These are phyloP conservation scores for Misgurnus mizolepis DNA, from an alignment of 2,113 vertebrate genomes.

Conservation along the genomic window DNA sequence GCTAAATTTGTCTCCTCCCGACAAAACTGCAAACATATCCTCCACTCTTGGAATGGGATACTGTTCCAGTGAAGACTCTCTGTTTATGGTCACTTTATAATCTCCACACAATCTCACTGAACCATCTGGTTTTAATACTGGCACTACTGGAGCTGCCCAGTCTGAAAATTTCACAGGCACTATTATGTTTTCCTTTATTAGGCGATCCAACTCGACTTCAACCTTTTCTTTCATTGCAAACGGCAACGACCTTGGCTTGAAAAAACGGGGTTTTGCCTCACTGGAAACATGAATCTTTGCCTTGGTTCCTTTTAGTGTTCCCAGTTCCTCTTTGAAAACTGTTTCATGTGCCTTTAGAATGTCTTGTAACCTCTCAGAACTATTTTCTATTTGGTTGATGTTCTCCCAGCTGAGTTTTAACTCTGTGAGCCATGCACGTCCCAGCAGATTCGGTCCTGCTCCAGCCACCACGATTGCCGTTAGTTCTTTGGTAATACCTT, in stretches of 20 bases:
- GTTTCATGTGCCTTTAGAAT: not conserved
- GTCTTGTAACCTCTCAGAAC: not conserved
- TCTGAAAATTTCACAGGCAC: conserved; percentile 6
- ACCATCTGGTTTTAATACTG: not conserved
- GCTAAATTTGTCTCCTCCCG: conserved; percentile 24
- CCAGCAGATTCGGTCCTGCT: not conserved
- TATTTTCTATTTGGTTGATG: not conserved
- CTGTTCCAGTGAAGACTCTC: conserved; percentile 29
- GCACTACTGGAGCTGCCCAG: not conserved
- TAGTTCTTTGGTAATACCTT: not conserved
- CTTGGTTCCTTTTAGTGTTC: not conserved
- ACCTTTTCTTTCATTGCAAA: not conserved
- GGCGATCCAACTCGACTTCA: conserved; percentile 24
- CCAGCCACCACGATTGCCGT: not conserved
- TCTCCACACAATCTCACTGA: not conserved
- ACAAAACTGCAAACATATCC: conserved; percentile 34
- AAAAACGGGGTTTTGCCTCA: not conserved
- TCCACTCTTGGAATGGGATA: conserved; percentile 40
- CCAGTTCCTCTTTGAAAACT: not conserved
- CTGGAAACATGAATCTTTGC: not conserved
- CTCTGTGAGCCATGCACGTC: not conserved
- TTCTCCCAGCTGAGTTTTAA: not conserved
- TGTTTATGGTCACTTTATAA: not conserved
- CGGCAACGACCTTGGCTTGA: not conserved
- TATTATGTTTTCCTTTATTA: not conserved